phyloP scores from a whole-genome alignment of 2,113 vertebrate species.

The Mastomys natalensis region DNA sequence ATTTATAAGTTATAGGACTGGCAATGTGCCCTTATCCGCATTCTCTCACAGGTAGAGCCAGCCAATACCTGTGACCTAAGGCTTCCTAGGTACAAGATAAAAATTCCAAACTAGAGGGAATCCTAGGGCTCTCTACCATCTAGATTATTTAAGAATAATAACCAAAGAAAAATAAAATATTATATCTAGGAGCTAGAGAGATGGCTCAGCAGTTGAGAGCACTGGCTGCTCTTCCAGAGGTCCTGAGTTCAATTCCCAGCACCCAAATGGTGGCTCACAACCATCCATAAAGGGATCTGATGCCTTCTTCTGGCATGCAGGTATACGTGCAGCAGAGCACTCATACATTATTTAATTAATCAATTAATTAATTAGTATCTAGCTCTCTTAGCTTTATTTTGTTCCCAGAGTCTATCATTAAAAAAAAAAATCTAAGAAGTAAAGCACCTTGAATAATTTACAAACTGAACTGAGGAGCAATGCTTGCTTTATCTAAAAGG shows the following conservation, averaged over 20 bases:
- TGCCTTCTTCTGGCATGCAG: no score
- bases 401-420: background rate
- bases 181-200: background rate
- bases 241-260: no score
- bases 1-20: background rate
- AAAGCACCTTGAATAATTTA: background rate
- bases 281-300: no score
- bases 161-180: background rate
- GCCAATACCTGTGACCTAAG: background rate
- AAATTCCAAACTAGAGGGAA: background rate
- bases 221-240: no score
- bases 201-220: no score
- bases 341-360: no score
- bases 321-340: no score
- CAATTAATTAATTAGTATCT: background rate
- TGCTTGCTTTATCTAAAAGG: background rate
- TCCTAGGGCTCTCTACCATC: background rate
- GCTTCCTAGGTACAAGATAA: background rate
- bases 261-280: no score
- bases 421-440: background rate
- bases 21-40: background rate
- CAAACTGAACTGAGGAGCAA: conserved; percentile 24
- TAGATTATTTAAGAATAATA: conserved; percentile 30
- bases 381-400: background rate
- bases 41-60: background rate